Base-by-base conservation (phyloP, 2,797 vertebrate genomes). In the Falco rusticolus region DNA sequence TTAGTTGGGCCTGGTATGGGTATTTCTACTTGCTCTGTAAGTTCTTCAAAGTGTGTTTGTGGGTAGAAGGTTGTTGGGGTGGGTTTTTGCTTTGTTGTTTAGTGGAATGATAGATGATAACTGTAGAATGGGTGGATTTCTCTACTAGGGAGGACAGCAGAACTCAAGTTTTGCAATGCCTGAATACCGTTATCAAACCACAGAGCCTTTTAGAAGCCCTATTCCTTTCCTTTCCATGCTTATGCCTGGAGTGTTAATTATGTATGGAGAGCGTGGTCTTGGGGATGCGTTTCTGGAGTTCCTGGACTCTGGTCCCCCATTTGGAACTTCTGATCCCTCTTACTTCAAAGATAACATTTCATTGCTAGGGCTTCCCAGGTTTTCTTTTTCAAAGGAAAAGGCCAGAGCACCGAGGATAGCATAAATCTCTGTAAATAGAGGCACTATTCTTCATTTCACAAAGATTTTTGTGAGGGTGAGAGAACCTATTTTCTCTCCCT, bases 221-320 rank as follows among this genome's bases (percentile, higher is more conserved):
- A 0, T 31, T 72, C 37, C 37, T 87, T 31, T 72, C 37, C 37
- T 87, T 59, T 56, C 63, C 5, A 1, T 26, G 19, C 12, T 45
- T 66, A 1, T 17, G 2, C 13, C 3, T 47, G 13, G 61, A 24
- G 18, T 68, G 64, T 45, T 51, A 33, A 53, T 71, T 76, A 69
- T 1, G 0, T 26, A 1, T 22, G 14, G n/a, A 50, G n/a, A 29
- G n/a, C 21, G 6, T 1, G 0, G 33, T 43, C 79, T 63, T 34
- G 20, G 47, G 33, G 15, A 16, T 0, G 1, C 13, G 2, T 75
- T 78, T 75, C 18, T 41, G 28, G 70, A 51, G 41, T n/a, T 90
- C 41, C 31, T 79, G 53, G 47, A 8, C 28, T 84, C 29, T 84
- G 41, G 16, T 54, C 4, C 13, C 37, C 8, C 5, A 1, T 33